phyloP scores from a whole-genome alignment of 2,888 invertebrate species.

The Nectonema munidae region DNA sequence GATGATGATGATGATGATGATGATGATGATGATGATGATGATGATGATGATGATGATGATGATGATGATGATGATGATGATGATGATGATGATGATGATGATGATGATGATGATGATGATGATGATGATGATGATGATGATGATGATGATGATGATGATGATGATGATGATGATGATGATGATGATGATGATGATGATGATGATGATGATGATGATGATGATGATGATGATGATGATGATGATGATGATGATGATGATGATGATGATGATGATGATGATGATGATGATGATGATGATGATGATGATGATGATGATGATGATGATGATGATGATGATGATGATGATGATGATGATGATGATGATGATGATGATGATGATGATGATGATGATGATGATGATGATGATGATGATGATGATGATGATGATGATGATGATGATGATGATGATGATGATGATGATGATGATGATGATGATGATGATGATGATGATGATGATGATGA shows the following conservation, averaged over 20 bases:
- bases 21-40: neutral
- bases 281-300: neutral
- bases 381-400: slow-evolving; percentile 14
- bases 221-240: neutral
- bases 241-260: neutral
- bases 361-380: slow-evolving; percentile 13
- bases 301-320: neutral
- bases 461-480: slow-evolving; percentile 13
- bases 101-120: neutral
- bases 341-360: neutral
- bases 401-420: slow-evolving; percentile 14
- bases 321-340: no score
- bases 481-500: slow-evolving; percentile 11
- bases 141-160: neutral
- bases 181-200: neutral
- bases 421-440: slow-evolving; percentile 13
- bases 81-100: neutral
- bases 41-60: neutral
- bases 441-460: slow-evolving; percentile 11
- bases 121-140: neutral
- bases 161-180: neutral
- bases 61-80: neutral
- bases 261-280: neutral
- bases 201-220: neutral
- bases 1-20: neutral